Conservation (phyloP, 2,113 vertebrate species). For the Myanophis thanlyinensis region DNA sequence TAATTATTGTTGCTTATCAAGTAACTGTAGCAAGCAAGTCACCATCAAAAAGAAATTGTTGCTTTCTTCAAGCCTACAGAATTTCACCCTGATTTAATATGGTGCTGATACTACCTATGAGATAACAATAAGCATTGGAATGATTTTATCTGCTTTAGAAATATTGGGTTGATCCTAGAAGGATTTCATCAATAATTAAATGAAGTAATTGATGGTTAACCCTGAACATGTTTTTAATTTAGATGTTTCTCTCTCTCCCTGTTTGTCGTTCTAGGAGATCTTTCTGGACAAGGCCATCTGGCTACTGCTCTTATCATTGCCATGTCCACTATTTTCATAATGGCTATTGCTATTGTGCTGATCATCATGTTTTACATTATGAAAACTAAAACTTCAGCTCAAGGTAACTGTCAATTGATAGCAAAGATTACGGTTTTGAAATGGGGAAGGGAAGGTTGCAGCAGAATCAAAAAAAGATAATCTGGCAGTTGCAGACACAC, state of each 20-base stretch:
- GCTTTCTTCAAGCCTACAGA: too few species aligned
- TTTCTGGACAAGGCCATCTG: constrained; percentile 89
- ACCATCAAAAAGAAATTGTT: not conserved
- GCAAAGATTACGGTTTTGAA: not conserved
- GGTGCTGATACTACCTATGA: not conserved
- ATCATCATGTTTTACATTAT: constrained; percentile 99
- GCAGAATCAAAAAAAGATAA: not conserved
- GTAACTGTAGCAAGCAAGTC: not conserved
- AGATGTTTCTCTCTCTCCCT: not conserved
- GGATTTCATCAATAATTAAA: not conserved
- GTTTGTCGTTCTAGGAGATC: constrained; percentile 71
- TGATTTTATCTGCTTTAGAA: not conserved
- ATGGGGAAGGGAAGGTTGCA: not conserved
- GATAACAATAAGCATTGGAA: not conserved
- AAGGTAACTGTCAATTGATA: constrained; percentile 73
- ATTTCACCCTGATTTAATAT: not conserved
- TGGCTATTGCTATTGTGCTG: constrained; percentile 97
- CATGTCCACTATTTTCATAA: constrained; percentile 99
- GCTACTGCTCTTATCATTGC: constrained; percentile 97
- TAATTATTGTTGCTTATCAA: not conserved
- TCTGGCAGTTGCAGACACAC: not conserved
- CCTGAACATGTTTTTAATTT: not conserved
- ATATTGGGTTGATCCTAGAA: not conserved
- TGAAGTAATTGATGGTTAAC: not conserved
- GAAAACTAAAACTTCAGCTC: constrained; percentile 89